These are phyloP conservation scores for Chloroceryle aenea DNA, from an alignment of 2,113 vertebrate species.

Conservation along the genomic window DNA sequence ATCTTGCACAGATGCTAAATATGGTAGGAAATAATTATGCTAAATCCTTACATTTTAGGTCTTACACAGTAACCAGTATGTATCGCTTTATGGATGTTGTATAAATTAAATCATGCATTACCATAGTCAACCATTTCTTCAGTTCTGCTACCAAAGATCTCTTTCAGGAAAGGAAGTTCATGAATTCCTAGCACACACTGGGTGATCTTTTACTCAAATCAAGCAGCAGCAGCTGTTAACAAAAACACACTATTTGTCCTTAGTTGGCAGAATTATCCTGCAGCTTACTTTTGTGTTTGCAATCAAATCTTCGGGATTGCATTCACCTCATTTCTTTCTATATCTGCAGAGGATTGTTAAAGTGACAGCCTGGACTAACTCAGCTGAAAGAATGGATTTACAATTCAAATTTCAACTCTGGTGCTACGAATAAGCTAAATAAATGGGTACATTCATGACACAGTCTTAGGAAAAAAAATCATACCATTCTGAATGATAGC, in stretches of 20 bases:
- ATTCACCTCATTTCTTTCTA: not conserved
- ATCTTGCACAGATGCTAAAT: not conserved
- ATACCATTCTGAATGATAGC: not conserved
- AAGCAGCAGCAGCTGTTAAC: constrained; percentile 37
- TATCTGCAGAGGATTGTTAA: not conserved
- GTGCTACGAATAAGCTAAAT: not conserved
- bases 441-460: not conserved
- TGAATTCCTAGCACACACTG: not conserved
- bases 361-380: constrained; percentile 18
- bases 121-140: not conserved
- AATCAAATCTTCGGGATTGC: not conserved
- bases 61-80: not conserved
- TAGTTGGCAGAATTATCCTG: constrained; percentile 15
- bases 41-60: not conserved
- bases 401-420: not conserved
- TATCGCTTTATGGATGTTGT: not conserved
- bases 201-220: not conserved
- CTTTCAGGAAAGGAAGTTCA: not conserved
- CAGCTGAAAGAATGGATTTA: not conserved
- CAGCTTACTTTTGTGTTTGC: constrained; percentile 3
- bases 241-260: not conserved
- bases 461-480: not conserved
- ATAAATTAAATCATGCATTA: constrained; percentile 2
- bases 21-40: not conserved
- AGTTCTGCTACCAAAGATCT: not conserved